Evolutionary conservation across 2,888 invertebrate genomes (phyloP).

Genomic region (Linnaemya vulpina): DNA sequence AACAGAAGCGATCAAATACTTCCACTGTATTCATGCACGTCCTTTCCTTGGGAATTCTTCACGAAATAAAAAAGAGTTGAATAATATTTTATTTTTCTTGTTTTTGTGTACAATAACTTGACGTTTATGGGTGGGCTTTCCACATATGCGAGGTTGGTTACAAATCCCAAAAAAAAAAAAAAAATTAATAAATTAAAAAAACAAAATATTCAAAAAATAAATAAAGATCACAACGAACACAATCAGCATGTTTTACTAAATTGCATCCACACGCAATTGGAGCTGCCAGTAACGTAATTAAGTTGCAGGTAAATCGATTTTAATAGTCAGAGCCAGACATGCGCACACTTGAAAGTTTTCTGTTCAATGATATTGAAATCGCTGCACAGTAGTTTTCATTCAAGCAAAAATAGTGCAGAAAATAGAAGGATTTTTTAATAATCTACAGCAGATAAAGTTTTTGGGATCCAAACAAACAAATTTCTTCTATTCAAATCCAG

Average conservation of each 20-base stretch:
- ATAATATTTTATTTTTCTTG: no score
- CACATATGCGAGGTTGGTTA: constrained; percentile 41
- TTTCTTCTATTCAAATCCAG: no score
- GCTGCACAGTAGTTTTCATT: constrained; percentile 1
- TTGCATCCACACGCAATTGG: constrained; percentile 69
- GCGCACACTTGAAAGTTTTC: constrained; percentile 60
- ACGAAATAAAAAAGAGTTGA: no score
- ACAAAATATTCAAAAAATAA: constrained; percentile 6
- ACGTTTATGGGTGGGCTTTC: no score
- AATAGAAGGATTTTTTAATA: not conserved
- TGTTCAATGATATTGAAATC: constrained; percentile 43
- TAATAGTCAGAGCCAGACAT: constrained; percentile 64
- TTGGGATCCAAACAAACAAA: no score
- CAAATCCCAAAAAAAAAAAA: constrained; percentile 32
- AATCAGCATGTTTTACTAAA: constrained; percentile 68
- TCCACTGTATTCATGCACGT: no score
- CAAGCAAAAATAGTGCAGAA: not conserved
- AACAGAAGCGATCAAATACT: no score
- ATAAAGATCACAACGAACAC: constrained; percentile 51
- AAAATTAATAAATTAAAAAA: no score
- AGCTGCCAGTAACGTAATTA: constrained; percentile 62
- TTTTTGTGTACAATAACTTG: no score
- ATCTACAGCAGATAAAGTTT: no score
- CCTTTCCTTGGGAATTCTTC: no score
- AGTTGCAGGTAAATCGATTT: constrained; percentile 70